Evolutionary conservation across 2,888 invertebrate species (phyloP).

Genomic region (Catocala nupta): DNA sequence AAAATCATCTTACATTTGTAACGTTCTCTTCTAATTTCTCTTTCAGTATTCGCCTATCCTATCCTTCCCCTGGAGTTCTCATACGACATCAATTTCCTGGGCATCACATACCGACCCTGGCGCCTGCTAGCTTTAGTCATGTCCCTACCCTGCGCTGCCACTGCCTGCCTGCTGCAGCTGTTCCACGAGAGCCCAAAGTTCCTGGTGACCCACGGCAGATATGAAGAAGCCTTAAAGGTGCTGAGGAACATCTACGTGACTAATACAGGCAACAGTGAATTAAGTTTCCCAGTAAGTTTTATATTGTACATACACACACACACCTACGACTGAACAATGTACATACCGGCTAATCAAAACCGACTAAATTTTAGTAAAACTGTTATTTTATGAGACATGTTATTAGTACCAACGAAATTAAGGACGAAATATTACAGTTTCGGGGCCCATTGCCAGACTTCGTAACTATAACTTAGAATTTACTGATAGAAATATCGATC

Average conservation of each 20-base stretch:
- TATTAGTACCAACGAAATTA: too few relatives aligned
- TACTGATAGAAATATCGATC: too few relatives aligned
- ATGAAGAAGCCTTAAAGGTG: slow-evolving; percentile 86
- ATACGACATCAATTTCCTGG: slow-evolving; percentile 76
- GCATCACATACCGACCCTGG: slow-evolving; percentile 91
- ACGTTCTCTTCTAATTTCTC: background rate
- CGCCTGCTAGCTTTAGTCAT: slow-evolving; percentile 90
- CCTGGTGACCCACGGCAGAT: slow-evolving; percentile 87
- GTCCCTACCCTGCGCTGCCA: slow-evolving; percentile 88
- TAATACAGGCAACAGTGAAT: slow-evolving; percentile 72
- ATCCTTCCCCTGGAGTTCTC: slow-evolving; percentile 89
- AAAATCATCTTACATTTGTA: too few relatives aligned
- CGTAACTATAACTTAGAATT: too few relatives aligned
- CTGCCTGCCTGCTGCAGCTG: slow-evolving; percentile 86
- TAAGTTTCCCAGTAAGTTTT: slow-evolving; percentile 74
- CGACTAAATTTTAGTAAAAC: too few relatives aligned
- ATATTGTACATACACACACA: background rate
- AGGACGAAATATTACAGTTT: too few relatives aligned
- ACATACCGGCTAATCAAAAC: too few relatives aligned
- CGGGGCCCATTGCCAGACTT: too few relatives aligned
- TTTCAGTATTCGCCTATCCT: slow-evolving; percentile 89
- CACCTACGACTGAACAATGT: too few relatives aligned
- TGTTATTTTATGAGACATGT: too few relatives aligned
- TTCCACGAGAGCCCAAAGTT: slow-evolving; percentile 94
- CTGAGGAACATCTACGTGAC: slow-evolving; percentile 73